phyloP scores from a whole-genome alignment of 2,888 invertebrate genomes.

The Imbricaverruca yamaguchii region DNA sequence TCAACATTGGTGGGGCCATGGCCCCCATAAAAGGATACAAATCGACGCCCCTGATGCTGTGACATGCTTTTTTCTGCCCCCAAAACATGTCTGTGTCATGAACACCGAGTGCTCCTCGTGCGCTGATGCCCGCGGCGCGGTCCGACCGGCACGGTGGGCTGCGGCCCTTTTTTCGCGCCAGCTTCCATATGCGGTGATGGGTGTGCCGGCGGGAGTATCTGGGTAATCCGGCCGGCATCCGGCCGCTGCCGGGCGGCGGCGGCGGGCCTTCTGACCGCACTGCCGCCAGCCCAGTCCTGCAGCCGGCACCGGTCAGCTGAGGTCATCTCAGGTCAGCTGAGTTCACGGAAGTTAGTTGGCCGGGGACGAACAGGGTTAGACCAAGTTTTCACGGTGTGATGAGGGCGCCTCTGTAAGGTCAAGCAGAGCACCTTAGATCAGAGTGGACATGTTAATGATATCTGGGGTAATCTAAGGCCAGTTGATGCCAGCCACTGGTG shows the following conservation, averaged over 20 bases:
- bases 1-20: too few species aligned
- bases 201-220: background rate
- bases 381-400: too few species aligned
- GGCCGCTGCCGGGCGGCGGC: background rate
- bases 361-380: too few species aligned
- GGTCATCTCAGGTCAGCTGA: background rate
- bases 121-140: background rate
- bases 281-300: background rate
- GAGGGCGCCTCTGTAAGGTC: too few species aligned
- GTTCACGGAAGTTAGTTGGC: too few species aligned
- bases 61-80: too few species aligned
- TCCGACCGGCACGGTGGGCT: background rate
- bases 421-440: too few species aligned
- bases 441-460: too few species aligned
- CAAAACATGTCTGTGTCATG: background rate
- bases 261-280: background rate
- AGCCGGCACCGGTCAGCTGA: background rate
- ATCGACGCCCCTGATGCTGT: too few species aligned
- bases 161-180: background rate
- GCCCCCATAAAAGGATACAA: too few species aligned
- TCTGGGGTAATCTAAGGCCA: too few species aligned
- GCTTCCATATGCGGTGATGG: conserved; percentile 9
- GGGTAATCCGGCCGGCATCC: background rate
- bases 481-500: too few species aligned
- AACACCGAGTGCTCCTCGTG: background rate